Evolutionary conservation across 2,888 invertebrate species (phyloP).

Genomic region (Lymantria monacha): DNA sequence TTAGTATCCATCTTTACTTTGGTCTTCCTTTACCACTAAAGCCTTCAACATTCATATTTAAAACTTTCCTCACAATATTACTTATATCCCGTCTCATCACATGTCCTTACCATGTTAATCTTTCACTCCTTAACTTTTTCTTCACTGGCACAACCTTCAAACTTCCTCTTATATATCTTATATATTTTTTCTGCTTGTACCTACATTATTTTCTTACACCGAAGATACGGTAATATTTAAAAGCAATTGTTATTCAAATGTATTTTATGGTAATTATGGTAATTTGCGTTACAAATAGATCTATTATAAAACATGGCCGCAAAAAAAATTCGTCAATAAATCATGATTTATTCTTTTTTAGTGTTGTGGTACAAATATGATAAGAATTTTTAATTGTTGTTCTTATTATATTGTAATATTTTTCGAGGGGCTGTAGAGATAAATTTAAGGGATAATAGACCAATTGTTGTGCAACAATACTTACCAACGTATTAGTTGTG

Average conservation of each 20-base stretch:
- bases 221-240: slow-evolving; percentile 2
- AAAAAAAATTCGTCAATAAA: slow-evolving; percentile 49
- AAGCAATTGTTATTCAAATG: slow-evolving; percentile 7
- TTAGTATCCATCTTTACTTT: too few species aligned
- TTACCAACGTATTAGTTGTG: slow-evolving; percentile 53
- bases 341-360: slow-evolving; percentile 60
- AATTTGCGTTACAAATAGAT: slow-evolving; percentile 34
- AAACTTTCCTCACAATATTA: too few species aligned
- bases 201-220: not conserved
- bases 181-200: too few species aligned
- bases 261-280: slow-evolving; percentile 42
- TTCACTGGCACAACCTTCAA: too few species aligned
- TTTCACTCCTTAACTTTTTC: too few species aligned
- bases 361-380: slow-evolving; percentile 38
- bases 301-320: slow-evolving; percentile 34
- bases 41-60: too few species aligned
- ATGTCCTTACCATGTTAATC: too few species aligned
- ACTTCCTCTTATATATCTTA: too few species aligned
- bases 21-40: too few species aligned
- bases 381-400: slow-evolving; percentile 63
- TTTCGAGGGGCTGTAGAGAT: slow-evolving; percentile 57
- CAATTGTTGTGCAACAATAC: slow-evolving; percentile 74
- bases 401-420: slow-evolving; percentile 68
- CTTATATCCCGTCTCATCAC: too few species aligned
- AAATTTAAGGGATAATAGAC: slow-evolving; percentile 56